These are phyloP conservation scores for Gymnogyps californianus DNA, from an alignment of 2,113 vertebrate species.

Conservation along the genomic window DNA sequence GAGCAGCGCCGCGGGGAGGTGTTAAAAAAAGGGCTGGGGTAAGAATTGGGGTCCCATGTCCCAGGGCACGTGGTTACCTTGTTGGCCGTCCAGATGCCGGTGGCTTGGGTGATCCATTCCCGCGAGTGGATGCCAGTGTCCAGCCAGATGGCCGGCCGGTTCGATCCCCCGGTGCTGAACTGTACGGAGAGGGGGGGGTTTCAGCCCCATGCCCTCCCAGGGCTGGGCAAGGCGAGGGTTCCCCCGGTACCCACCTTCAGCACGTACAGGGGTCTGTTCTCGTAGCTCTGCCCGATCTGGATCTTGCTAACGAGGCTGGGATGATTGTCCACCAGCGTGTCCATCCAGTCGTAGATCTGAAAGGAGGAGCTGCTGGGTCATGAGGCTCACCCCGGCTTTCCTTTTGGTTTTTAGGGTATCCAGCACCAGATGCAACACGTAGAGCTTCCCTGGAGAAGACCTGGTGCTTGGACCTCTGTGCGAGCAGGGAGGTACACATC, in stretches of 20 bases:
- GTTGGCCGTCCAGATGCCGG: conserved; percentile 84
- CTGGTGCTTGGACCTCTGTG: background rate
- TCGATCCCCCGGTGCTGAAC: conserved; percentile 87
- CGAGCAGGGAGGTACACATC: background rate
- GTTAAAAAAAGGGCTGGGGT: background rate
- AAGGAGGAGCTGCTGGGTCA: background rate
- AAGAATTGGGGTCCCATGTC: background rate
- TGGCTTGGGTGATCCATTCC: conserved; percentile 92
- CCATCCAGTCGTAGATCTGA: conserved; percentile 89
- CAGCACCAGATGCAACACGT: background rate
- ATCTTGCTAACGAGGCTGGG: conserved; percentile 83
- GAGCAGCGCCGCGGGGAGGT: fast-evolving
- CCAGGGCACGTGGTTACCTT: conserved; percentile 69
- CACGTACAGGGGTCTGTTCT: conserved; percentile 82
- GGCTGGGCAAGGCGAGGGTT: background rate
- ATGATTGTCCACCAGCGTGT: conserved; percentile 81
- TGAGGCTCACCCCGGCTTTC: background rate
- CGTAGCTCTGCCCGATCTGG: conserved; percentile 84
- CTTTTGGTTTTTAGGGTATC: background rate
- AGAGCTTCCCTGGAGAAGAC: background rate
- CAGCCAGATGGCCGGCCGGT: conserved; percentile 82
- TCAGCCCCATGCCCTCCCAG: background rate
- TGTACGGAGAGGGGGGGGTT: background rate
- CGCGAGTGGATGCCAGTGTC: conserved; percentile 90
- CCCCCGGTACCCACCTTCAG: conserved; percentile 79